phyloP scores from a whole-genome alignment of 2,888 invertebrate species.

The Sturmia bella region DNA sequence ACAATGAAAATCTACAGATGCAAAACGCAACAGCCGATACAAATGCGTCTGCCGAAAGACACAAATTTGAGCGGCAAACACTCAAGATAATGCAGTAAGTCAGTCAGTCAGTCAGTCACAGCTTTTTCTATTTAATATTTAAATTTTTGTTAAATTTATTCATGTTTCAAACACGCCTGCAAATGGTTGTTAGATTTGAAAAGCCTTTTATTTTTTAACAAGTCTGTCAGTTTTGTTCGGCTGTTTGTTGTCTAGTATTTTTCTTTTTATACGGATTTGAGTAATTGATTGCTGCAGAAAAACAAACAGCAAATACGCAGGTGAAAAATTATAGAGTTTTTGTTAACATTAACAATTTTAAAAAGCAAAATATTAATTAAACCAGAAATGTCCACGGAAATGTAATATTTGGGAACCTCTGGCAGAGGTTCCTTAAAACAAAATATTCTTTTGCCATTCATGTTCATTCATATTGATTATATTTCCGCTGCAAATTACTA shows the following conservation, averaged over 20 bases:
- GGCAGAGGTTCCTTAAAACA: too few species aligned
- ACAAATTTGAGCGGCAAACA: neutral
- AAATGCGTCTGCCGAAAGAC: neutral
- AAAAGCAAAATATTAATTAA: too few species aligned
- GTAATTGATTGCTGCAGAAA: neutral
- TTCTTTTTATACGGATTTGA: neutral
- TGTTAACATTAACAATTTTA: too few species aligned
- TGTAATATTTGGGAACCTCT: too few species aligned
- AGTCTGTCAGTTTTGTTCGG: constrained; percentile 10
- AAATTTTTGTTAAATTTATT: neutral
- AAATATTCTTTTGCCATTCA: too few species aligned
- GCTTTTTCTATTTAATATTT: constrained; percentile 24
- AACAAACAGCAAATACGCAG: too few species aligned
- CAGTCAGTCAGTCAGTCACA: constrained; percentile 54
- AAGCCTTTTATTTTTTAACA: constrained; percentile 29
- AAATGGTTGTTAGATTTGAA: constrained; percentile 29
- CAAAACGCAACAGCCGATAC: neutral
- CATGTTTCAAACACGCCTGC: constrained; percentile 39
- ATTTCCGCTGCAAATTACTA: too few species aligned
- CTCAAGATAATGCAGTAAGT: constrained; percentile 19
- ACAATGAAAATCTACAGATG: neutral
- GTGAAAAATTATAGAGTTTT: too few species aligned
- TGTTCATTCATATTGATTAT: too few species aligned
- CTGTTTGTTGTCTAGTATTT: neutral
- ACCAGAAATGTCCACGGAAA: too few species aligned